phyloP scores from a whole-genome alignment of 53 echinoderm and acorn worm genomes.

The Paracentrotus lividus region DNA sequence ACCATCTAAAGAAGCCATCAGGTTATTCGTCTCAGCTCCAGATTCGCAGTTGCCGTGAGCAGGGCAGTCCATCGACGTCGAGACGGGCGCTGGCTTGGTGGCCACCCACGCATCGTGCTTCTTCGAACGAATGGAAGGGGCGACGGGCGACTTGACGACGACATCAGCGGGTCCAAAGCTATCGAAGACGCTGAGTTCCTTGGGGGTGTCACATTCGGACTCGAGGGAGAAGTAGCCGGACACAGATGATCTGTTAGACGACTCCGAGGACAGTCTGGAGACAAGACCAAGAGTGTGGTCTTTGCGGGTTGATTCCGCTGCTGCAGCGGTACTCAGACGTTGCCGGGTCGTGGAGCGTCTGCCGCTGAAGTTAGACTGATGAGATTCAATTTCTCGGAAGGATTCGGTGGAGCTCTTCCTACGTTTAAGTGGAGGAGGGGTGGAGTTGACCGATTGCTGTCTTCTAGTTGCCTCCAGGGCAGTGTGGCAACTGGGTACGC shows the following conservation, averaged over 20 bases:
- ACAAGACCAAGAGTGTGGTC: constrained; percentile 15
- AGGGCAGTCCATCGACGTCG: constrained; percentile 30
- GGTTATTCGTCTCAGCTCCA: neutral
- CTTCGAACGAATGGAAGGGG: neutral
- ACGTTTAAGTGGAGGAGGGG: neutral
- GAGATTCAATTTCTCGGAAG: constrained; percentile 49
- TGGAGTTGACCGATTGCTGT: constrained; percentile 37
- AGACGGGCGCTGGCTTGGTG: neutral
- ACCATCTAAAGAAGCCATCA: constrained; percentile 35
- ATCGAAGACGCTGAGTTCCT: constrained; percentile 56
- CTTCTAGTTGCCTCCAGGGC: constrained; percentile 12
- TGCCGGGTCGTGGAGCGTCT: constrained; percentile 48
- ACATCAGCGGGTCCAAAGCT: constrained; percentile 53
- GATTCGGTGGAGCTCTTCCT: constrained; percentile 54
- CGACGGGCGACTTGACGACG: neutral
- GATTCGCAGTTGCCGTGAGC: constrained; percentile 13
- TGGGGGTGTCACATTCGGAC: constrained; percentile 65
- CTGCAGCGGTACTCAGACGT: constrained; percentile 44
- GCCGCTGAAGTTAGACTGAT: constrained; percentile 37
- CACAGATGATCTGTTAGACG: constrained; percentile 63
- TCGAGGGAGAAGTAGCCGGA: constrained; percentile 78
- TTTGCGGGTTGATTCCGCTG: neutral
- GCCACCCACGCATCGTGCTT: constrained; percentile 36
- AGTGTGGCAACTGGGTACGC: neutral
- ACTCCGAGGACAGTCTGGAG: constrained; percentile 72